Conservation (phyloP, 2,888 invertebrate genomes). For the Thymelicus sylvestris region DNA sequence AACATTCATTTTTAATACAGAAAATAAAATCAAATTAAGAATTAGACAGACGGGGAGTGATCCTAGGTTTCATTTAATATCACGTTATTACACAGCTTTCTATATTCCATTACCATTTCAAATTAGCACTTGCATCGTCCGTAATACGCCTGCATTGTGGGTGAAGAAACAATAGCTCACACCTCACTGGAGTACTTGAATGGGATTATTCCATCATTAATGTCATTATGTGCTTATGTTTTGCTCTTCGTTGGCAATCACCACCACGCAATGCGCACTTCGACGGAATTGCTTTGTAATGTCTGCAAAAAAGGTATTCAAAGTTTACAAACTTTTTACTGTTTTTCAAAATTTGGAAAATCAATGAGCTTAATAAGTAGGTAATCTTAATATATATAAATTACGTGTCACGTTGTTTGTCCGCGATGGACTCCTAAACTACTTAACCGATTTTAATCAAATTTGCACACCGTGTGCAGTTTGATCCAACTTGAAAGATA, state of each 20-base stretch:
- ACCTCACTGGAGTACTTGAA: constrained; percentile 18
- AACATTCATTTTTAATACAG: too few relatives aligned
- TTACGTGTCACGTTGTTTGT: too few relatives aligned
- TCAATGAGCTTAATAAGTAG: too few relatives aligned
- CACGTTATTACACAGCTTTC: constrained; percentile 20
- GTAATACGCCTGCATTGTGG: constrained; percentile 31
- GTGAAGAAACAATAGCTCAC: constrained; percentile 33
- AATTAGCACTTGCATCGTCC: constrained; percentile 31
- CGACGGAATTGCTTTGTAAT: neutral
- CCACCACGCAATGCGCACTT: neutral
- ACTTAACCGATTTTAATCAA: too few relatives aligned
- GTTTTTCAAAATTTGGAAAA: too few relatives aligned
- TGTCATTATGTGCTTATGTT: constrained; percentile 31
- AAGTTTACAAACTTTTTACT: neutral
- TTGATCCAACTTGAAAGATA: too few relatives aligned
- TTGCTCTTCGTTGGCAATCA: constrained; percentile 23
- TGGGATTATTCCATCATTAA: constrained; percentile 27
- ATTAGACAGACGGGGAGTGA: too few relatives aligned
- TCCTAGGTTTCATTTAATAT: neutral
- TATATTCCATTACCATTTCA: constrained; percentile 29
- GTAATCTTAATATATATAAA: too few relatives aligned
- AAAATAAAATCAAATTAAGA: too few relatives aligned
- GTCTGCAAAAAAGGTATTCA: constrained; percentile 2
- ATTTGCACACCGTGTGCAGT: too few relatives aligned
- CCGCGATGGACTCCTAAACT: too few relatives aligned